Evolutionary conservation across 2,888 invertebrate genomes (phyloP), one percentile per base, ranked within the genome.

Genomic region (Pollenia griseotomentosa): DNA sequence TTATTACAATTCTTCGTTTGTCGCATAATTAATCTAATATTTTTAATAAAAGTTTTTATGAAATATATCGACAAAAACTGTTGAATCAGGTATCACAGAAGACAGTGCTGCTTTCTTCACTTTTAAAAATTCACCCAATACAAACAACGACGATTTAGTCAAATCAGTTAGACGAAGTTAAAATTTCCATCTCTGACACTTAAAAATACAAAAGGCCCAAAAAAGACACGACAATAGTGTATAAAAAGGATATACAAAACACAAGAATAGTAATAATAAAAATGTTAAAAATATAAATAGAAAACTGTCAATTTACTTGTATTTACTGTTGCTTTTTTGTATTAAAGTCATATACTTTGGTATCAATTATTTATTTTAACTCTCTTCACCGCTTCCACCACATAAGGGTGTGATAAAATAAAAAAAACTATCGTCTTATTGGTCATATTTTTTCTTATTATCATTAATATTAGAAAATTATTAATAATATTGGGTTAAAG

Each of bases 381-480:
- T 16, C 40, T 19, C 23, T 23, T 10, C 40, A 55, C 65, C 23
- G 10, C 40, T 40, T 23, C 10, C 6, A 53, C 9, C 10, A 40
- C 9, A 44, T 7, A 23, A 78, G 40, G 19, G 46, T 66, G 42
- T 33, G 68, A 70, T 68, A 61, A 66, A 59, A 42, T 42, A 59
- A 59, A 40, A 51, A 63, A 44, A n/a, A 33, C 23, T 53, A 51
- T 11, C 14, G 14, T n/a, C 16, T 59, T 23, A 33, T 48, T 55
- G 68, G 46, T 57, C 51, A 73, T 55, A 73, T 23, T 53, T 57
- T 48, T 46, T 19, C 42, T 33, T 33, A n/a, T 79, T 84, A 81
- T 75, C 75, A 77, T 61, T 82, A 70, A 68, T 46, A 48, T 61
- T 75, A 71, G 63, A 79, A 63, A 80, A 71, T 86, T 79, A 57